These are phyloP conservation scores for Agapornis roseicollis DNA, from an alignment of 2,113 vertebrate species.

Conservation along the genomic window DNA sequence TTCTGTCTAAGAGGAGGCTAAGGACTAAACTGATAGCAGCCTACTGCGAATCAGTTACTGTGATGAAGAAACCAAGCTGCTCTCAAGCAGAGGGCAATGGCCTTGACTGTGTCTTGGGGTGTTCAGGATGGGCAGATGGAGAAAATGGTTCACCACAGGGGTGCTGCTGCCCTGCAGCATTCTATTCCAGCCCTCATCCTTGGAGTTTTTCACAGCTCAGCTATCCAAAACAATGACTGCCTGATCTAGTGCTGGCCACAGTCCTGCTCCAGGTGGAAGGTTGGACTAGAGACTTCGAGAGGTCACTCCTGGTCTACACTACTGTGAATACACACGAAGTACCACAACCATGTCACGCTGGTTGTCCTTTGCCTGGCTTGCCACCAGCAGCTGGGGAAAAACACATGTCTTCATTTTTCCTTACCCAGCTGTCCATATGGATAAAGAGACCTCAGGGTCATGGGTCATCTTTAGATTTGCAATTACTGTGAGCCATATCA, in stretches of 20 bases:
- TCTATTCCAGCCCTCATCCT: background rate
- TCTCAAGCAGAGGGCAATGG: background rate
- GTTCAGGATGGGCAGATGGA: background rate
- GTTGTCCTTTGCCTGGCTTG: background rate
- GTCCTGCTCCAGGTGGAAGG: background rate
- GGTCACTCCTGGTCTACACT: background rate
- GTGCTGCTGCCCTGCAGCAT: background rate
- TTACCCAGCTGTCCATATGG: background rate
- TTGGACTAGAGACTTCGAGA: background rate
- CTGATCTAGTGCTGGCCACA: background rate
- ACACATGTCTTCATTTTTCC: background rate
- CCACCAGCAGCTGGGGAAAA: background rate
- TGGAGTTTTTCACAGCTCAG: background rate
- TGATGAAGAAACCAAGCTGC: background rate
- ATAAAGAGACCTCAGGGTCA: background rate
- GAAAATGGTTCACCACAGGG: background rate
- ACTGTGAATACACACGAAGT: background rate
- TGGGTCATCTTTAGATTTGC: background rate
- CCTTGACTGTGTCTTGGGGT: background rate
- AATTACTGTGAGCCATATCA: background rate
- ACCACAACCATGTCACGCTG: background rate
- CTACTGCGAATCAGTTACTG: background rate
- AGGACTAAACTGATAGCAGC: background rate
- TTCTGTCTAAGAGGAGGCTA: background rate
- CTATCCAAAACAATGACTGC: background rate